Percentiles rank a stretch among this genome's conserved stretches.
Conservation (phyloP, 2,113 vertebrate species). For the Callithrix jacchus region DNA sequence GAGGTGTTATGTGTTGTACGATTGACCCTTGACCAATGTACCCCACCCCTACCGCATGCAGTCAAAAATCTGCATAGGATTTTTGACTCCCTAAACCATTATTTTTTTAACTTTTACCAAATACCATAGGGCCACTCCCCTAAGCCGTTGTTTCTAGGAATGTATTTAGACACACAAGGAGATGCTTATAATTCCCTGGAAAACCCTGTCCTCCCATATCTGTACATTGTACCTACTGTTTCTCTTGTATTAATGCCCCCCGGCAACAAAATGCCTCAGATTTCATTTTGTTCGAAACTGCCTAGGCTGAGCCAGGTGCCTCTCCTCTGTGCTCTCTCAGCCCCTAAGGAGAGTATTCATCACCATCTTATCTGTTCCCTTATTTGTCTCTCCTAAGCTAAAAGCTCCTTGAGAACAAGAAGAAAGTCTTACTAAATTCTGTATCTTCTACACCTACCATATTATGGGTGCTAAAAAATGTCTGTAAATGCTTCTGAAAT, state of each 20-base stretch:
- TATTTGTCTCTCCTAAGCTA: conserved; percentile 12
- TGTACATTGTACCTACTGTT: background rate
- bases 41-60: background rate
- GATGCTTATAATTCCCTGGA: background rate
- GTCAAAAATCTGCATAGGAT: background rate
- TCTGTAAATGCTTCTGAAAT: background rate
- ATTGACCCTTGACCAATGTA: background rate
- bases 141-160: background rate
- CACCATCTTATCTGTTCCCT: background rate
- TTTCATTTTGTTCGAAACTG: background rate
- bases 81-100: background rate
- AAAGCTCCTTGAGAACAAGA: conserved; percentile 18
- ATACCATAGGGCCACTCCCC: background rate
- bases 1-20: background rate
- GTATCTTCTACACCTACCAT: background rate
- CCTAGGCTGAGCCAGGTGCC: background rate
- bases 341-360: background rate
- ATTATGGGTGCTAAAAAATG: background rate
- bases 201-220: background rate
- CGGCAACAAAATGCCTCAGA: background rate
- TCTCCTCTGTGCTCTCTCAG: background rate
- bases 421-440: background rate
- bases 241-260: background rate
- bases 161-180: background rate
- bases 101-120: background rate